Evolutionary conservation across 2,113 vertebrate species (phyloP), one percentile per base, ranked within the genome.

Genomic region (Aspidoscelis tigris): DNA sequence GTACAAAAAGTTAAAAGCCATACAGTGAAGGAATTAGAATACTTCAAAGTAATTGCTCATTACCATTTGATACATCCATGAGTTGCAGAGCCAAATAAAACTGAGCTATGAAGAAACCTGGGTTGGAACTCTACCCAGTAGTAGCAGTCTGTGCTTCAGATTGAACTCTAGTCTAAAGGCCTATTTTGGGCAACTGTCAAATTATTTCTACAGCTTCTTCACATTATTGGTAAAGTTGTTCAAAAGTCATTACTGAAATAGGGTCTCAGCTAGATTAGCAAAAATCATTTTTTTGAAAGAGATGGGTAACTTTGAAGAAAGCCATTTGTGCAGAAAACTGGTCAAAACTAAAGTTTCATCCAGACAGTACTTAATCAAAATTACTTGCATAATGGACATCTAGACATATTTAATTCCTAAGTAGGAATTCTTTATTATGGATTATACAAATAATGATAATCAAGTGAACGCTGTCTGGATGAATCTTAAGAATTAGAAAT

Each of bases 1-100:
- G 91, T 93, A 87, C 80, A 71, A 22, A 70, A 68, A 8, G 3
- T 86, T 71, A 68, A 5, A 39, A 61, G 20, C 33, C 33, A 39
- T 9, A 66, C 70, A 78, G 41, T 22, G 18, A 71, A 84, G 50
- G 78, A 78, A 84, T 64, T 39, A 64, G 53, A 78, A 72, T 20
- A 47, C 16, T 78, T 84, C 66, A 47, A 47, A 9, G 71, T 7
- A 58, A 21, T 9, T 78, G 12, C 4, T 82, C 71, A 74, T 18
- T 85, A 69, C 80, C 24, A 65, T 44, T 71, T 16, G 11, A 39
- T 9, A 70, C 3, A 78, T n/a, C 10, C 55, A 82, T 22, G 14
- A 20, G 26, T 33, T 71, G 9, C 18, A 64, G 41, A 76, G 61
- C 66, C 20, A 71, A 82, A 44, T 7, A 41, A 24, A 50, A 3